phyloP scores from a whole-genome alignment of 2,113 vertebrate genomes.

The Glaucomys volans region DNA sequence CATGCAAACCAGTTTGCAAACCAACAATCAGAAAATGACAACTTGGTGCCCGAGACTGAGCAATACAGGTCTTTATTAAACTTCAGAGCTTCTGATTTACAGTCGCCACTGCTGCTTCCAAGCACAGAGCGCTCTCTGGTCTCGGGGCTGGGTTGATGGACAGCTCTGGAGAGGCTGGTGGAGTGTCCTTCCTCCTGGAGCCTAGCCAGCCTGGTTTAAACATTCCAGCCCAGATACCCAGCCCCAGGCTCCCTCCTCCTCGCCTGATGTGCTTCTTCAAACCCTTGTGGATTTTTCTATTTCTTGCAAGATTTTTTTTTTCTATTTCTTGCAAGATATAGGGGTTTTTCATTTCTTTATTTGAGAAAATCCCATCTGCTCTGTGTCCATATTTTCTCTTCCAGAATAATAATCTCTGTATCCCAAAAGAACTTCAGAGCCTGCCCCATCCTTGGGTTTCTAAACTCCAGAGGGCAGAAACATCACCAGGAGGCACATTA shows the following conservation, averaged over 20 bases:
- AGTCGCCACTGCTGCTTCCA: neutral
- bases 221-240: neutral
- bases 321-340: conserved; percentile 57
- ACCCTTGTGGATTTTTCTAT: neutral
- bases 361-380: conserved; percentile 41
- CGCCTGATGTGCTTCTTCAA: conserved; percentile 17
- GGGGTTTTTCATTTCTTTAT: conserved; percentile 71
- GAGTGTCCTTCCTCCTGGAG: neutral
- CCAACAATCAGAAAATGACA: neutral
- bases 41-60: neutral
- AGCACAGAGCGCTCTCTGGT: neutral
- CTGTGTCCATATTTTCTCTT: conserved; percentile 55
- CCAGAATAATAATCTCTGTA: conserved; percentile 30
- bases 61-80: neutral
- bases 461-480: neutral
- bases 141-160: neutral
- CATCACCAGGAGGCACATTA: neutral
- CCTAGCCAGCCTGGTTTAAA: neutral
- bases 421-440: conserved; percentile 44
- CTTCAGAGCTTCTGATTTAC: neutral
- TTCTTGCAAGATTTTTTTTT: conserved; percentile 57
- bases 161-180: neutral
- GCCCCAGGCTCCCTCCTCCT: neutral
- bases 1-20: neutral
- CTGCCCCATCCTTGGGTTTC: neutral